phyloP scores from a whole-genome alignment of 2,888 invertebrate genomes.

The Drosophila limbata region DNA sequence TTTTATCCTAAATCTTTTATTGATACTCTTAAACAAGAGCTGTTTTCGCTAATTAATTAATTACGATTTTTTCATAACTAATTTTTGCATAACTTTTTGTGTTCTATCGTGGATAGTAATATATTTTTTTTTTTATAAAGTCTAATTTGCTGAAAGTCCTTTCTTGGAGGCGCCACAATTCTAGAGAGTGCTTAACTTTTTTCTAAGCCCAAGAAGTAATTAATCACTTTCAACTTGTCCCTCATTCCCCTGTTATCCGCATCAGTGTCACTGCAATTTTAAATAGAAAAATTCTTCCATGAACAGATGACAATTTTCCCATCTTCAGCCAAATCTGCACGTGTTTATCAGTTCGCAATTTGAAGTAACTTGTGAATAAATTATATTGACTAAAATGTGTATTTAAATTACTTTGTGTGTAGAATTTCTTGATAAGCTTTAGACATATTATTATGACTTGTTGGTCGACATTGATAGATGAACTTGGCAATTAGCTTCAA shows the following conservation, averaged over 20 bases:
- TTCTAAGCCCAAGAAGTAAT: background rate
- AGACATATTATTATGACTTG: background rate
- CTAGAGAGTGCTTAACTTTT: background rate
- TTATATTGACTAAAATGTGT: background rate
- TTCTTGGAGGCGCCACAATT: too few species aligned
- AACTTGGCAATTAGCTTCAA: background rate
- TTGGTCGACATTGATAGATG: constrained; percentile 11
- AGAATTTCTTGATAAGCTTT: background rate
- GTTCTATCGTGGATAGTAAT: too few species aligned
- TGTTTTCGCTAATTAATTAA: too few species aligned
- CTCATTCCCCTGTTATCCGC: too few species aligned
- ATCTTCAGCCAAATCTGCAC: background rate
- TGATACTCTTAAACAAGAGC: too few species aligned
- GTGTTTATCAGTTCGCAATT: background rate
- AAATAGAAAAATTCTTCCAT: background rate
- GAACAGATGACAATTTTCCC: background rate
- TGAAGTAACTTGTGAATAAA: background rate
- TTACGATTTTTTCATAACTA: too few species aligned
- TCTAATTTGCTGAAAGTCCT: too few species aligned
- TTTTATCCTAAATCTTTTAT: too few species aligned
- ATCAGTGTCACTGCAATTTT: too few species aligned
- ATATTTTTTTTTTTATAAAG: too few species aligned
- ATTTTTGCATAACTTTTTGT: too few species aligned
- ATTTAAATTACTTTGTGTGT: background rate
- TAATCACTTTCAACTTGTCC: too few species aligned